Conservation (phyloP, 1,140 invertebrate genomes). For the Chironomus striatipennis region DNA sequence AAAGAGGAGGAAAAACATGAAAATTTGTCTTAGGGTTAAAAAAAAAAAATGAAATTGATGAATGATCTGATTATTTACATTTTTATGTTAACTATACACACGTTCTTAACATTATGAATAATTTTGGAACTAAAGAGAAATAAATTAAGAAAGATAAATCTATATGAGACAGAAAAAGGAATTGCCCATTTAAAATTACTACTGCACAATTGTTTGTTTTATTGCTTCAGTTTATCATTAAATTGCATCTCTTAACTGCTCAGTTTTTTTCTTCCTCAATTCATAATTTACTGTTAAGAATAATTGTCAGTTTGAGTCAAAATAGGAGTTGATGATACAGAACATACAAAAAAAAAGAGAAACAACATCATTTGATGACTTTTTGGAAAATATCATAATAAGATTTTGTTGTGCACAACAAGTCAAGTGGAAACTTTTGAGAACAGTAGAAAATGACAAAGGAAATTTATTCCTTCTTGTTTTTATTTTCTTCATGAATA, state of each 20-base stretch:
- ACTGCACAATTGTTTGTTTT: slow-evolving; percentile 8
- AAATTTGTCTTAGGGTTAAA: slow-evolving; percentile 2
- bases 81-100: background rate
- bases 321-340: slow-evolving; percentile 13
- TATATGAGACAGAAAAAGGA: background rate
- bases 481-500: background rate
- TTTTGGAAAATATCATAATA: background rate
- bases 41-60: background rate
- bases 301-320: background rate
- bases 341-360: background rate
- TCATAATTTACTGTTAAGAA: no score
- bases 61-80: background rate
- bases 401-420: background rate
- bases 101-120: background rate
- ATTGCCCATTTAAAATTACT: no score
- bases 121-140: background rate
- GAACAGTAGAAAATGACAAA: slow-evolving; percentile 1
- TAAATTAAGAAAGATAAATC: background rate
- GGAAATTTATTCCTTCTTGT: background rate
- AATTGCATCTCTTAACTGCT: slow-evolving; percentile 12
- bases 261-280: background rate
- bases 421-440: background rate
- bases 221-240: slow-evolving; percentile 8
- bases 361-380: background rate
- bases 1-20: slow-evolving; percentile 2